These are phyloP conservation scores for Fratercula arctica DNA, from an alignment of 2,797 vertebrate genomes.

Conservation along the genomic window DNA sequence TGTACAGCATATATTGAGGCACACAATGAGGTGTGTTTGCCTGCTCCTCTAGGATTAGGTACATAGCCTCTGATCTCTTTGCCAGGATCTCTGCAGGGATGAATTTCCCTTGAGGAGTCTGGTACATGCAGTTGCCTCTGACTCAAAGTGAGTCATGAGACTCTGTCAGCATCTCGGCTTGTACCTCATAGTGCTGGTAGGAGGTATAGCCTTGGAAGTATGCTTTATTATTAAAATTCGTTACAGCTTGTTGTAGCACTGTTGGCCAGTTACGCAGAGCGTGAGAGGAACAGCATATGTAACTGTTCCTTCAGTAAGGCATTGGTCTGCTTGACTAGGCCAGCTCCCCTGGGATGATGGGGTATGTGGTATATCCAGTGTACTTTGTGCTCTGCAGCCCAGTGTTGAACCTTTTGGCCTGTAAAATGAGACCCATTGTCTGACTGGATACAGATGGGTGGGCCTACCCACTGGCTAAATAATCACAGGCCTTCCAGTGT, in stretches of 20 bases:
- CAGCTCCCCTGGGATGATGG: neutral
- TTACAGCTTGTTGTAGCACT: neutral
- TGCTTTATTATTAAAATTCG: neutral
- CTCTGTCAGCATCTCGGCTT: neutral
- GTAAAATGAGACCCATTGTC: neutral
- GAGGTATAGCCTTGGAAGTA: neutral
- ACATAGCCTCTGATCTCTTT: neutral
- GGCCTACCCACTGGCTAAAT: neutral
- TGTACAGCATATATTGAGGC: neutral
- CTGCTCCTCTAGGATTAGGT: neutral
- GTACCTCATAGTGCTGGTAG: neutral
- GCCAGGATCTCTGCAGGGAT: neutral
- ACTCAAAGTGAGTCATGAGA: neutral
- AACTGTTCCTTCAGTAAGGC: neutral
- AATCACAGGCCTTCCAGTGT: neutral
- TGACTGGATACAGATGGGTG: neutral
- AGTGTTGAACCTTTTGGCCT: neutral
- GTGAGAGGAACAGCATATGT: neutral
- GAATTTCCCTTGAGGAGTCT: neutral
- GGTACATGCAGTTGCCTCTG: neutral
- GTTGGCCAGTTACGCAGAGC: neutral
- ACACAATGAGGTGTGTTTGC: neutral
- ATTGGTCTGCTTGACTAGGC: neutral
- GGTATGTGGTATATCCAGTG: neutral
- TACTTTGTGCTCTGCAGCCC: neutral